Percentiles rank a stretch among this genome's conserved stretches.
These are phyloP conservation scores for Catotricha subobsoleta DNA, from an alignment of 2,888 invertebrate species.

Conservation along the genomic window DNA sequence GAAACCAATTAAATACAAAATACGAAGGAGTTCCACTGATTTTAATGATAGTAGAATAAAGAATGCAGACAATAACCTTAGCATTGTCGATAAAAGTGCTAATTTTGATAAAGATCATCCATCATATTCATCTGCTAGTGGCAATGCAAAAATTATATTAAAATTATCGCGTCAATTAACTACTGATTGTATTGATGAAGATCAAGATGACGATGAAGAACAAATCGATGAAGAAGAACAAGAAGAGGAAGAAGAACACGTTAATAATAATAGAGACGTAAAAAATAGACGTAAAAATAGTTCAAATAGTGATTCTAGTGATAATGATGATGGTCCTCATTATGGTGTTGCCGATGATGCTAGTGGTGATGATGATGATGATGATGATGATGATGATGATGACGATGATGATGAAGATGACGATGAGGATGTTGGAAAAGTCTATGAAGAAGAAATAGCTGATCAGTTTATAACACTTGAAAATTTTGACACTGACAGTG, in stretches of 20 bases:
- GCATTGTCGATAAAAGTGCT: not conserved
- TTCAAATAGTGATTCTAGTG: constrained; percentile 6
- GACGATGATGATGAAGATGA: constrained; percentile 11
- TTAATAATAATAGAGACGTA: too few relatives aligned
- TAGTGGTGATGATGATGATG: constrained; percentile 10
- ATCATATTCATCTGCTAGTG: too few relatives aligned
- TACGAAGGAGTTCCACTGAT: not conserved
- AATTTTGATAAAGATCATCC: too few relatives aligned
- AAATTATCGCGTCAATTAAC: constrained; percentile 3
- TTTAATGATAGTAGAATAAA: not conserved
- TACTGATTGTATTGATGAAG: constrained; percentile 7
- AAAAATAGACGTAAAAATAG: not conserved
- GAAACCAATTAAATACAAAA: not conserved
- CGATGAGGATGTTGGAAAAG: not conserved
- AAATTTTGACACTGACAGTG: not conserved
- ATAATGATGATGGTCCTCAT: constrained; percentile 7
- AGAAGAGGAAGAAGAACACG: too few relatives aligned
- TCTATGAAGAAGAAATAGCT: not conserved
- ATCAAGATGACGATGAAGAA: constrained; percentile 9
- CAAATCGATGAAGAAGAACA: constrained; percentile 14
- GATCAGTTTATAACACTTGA: not conserved
- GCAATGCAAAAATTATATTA: not conserved
- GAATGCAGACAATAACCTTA: not conserved
- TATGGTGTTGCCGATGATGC: not conserved
- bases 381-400: constrained; percentile 14